Conservation (phyloP, 2,113 vertebrate species). For the Phaethon lepturus region DNA sequence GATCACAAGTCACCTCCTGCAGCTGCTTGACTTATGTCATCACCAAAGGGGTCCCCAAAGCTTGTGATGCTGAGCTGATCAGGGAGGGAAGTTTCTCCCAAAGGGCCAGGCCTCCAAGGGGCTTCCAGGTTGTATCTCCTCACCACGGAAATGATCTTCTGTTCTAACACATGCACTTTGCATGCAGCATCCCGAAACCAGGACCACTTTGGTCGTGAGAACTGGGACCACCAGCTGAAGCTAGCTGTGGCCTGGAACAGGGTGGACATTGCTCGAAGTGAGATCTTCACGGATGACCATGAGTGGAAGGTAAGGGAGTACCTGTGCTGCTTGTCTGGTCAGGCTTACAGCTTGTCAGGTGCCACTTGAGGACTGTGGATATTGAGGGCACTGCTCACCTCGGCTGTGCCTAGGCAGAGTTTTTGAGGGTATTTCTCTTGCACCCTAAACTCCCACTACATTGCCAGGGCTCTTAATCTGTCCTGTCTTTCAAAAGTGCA, state of each 20-base stretch:
- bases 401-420: not conserved
- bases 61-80: not conserved
- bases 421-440: not conserved
- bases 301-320: constrained; percentile 86
- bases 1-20: not conserved
- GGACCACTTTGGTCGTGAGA: constrained; percentile 77
- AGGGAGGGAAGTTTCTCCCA: not conserved
- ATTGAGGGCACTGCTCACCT: not conserved
- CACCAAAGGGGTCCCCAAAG: not conserved
- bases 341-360: not conserved
- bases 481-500: not conserved
- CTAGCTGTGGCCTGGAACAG: constrained; percentile 95
- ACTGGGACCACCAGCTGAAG: constrained; percentile 90
- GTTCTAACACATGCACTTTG: not conserved
- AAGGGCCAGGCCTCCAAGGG: not conserved
- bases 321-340: not conserved
- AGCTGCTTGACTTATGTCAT: not conserved
- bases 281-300: constrained; percentile 92
- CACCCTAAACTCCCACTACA: not conserved
- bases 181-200: constrained; percentile 82
- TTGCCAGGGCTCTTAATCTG: not conserved
- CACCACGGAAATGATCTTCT: rapidly evolving
- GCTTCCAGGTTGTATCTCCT: not conserved
- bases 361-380: not conserved
- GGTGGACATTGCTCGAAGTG: constrained; percentile 90